Conservation (phyloP, 2,888 invertebrate genomes). For the Leptinotarsa rubiginosa region DNA sequence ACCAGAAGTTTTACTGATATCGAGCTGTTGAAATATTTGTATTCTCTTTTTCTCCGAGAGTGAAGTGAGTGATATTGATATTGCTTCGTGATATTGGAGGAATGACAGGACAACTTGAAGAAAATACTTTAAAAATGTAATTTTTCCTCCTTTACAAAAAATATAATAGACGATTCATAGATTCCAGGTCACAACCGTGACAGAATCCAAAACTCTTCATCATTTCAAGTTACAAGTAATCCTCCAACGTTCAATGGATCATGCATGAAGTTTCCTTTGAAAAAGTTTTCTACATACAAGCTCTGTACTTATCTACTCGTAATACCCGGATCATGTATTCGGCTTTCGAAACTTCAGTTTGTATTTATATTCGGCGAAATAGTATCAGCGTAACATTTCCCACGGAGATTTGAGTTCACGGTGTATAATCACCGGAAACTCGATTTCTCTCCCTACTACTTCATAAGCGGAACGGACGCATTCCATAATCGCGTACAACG, state of each 20-base stretch:
- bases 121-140: too few relatives aligned
- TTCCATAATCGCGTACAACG: conserved; percentile 29
- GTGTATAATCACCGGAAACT: conserved; percentile 11
- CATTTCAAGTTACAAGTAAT: not conserved
- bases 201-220: not conserved
- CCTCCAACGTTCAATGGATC: not conserved
- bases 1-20: too few relatives aligned
- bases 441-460: conserved; percentile 7
- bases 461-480: conserved; percentile 16
- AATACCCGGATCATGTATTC: not conserved
- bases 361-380: conserved; percentile 7
- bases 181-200: not conserved
- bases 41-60: too few relatives aligned
- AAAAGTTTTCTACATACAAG: not conserved
- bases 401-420: conserved; percentile 20
- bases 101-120: too few relatives aligned
- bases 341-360: not conserved
- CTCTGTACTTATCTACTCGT: not conserved
- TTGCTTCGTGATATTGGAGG: too few relatives aligned
- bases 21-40: too few relatives aligned
- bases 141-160: too few relatives aligned
- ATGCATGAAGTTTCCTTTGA: not conserved
- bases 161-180: too few relatives aligned
- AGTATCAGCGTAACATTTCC: not conserved
- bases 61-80: too few relatives aligned